Base-by-base conservation (phyloP, 2,797 vertebrate species). In the Nannoperca australis region DNA sequence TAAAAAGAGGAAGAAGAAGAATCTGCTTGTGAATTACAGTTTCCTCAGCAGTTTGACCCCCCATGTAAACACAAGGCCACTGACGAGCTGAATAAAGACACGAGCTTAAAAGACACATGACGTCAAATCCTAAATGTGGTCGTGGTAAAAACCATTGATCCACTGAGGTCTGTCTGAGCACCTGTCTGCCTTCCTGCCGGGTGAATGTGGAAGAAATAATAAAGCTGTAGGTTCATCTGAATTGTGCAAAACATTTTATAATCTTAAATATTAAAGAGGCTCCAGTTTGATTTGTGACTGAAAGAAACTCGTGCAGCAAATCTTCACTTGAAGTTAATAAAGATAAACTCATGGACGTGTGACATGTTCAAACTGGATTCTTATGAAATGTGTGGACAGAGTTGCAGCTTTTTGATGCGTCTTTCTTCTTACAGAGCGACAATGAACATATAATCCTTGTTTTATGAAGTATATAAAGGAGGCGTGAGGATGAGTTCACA, bases 71-170 rank as follows among this genome's bases (percentile, higher is more conserved):
- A 8, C 40, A 24, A 54, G 42, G 20, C 32, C 56, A n/a, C 20
- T 27, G 17, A 3, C 7, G 14, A 68, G 81, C 50, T 73, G 2
- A 27, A 27, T 27, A 27, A 27, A 27, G 24, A 27, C 24, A 30
- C 1, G 0, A 66, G 89, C 88, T 92, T 91, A 91, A 30, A 20
- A 17, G 22, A 27, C 11, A 3, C 24, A 14, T 81, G 68, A 85
- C 53, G 70, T 84, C 78, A 78, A 58, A 76, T 18, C 38, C 27
- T 34, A 11, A 60, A 10, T 3, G 36, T 54, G 74, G 62, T 85
- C 45, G 9, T 18, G 14, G 44, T 17, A 3, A 59, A 70, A 27
- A 34, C 44, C 36, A 34, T 54, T 86, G 54, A 90, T 84, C 82
- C 71, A 27, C 15, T 58, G 30, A 63, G 38, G 56, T n/a, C 24